These are phyloP conservation scores for Coracias cyanogaster DNA, from an alignment of 2,797 vertebrate species.

Conservation along the genomic window DNA sequence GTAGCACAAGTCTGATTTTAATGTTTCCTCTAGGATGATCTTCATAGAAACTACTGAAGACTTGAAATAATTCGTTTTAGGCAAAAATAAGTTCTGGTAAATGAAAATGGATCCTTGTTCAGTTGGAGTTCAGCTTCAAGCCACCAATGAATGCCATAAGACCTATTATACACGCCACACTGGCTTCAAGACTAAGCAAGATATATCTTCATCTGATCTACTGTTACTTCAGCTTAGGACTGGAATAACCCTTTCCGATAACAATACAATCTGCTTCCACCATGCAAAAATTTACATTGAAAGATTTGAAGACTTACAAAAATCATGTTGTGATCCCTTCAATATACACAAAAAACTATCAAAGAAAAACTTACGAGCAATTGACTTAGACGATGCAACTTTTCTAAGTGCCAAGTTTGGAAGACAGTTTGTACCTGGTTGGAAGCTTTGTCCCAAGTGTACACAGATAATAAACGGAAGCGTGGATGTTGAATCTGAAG, in stretches of 20 bases:
- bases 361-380: slow-evolving; percentile 80
- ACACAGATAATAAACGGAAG: slow-evolving; percentile 82
- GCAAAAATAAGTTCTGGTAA: slow-evolving; percentile 23
- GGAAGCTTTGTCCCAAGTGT: slow-evolving; percentile 84
- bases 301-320: slow-evolving; percentile 82
- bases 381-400: slow-evolving; percentile 81
- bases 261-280: slow-evolving; percentile 82
- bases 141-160: slow-evolving; percentile 81
- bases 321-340: slow-evolving; percentile 83
- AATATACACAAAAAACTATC: slow-evolving; percentile 82
- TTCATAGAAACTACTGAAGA: slow-evolving; percentile 32
- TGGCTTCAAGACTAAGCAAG: slow-evolving; percentile 80
- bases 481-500: slow-evolving; percentile 78
- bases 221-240: slow-evolving; percentile 82
- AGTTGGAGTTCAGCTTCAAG: slow-evolving; percentile 81
- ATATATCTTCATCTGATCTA: slow-evolving; percentile 77
- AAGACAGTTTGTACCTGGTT: slow-evolving; percentile 83
- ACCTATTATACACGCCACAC: slow-evolving; percentile 78
- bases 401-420: slow-evolving; percentile 82
- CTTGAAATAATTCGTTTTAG: slow-evolving; percentile 21
- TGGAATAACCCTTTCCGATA: slow-evolving; percentile 79
- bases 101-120: slow-evolving; percentile 80
- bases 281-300: slow-evolving; percentile 83
- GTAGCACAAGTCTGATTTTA: slow-evolving; percentile 54
- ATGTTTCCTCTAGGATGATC: slow-evolving; percentile 69